Evolutionary conservation across 1,140 invertebrate genomes (phyloP).

Genomic region (Drosophila punjabiensis): DNA sequence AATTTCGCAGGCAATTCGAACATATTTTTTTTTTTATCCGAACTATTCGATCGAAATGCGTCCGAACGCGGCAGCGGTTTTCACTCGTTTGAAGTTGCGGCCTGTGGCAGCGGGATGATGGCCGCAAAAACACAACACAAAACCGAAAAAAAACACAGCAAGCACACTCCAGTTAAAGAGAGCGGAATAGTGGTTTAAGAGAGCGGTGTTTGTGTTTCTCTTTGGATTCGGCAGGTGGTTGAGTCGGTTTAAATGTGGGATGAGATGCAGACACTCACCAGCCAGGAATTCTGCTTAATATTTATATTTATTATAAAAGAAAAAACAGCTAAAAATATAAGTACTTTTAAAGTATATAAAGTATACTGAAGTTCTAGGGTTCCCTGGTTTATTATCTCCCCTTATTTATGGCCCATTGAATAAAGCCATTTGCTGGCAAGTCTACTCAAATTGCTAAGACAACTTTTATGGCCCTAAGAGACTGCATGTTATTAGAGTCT

Average conservation of each 20-base stretch:
- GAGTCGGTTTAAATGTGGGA: constrained; percentile 1
- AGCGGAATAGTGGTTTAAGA: background rate
- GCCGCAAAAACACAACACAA: constrained; percentile 27
- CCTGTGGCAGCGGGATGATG: constrained; percentile 3
- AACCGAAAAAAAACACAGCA: constrained; percentile 1
- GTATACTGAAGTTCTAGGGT: background rate
- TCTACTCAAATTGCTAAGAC: background rate
- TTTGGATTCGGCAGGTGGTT: background rate
- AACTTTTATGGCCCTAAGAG: constrained; percentile 13
- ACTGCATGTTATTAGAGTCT: background rate
- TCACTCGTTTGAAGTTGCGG: constrained; percentile 70
- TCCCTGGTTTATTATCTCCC: constrained; percentile 8
- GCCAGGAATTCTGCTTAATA: constrained; percentile 20
- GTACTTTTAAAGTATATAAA: background rate
- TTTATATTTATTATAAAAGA: background rate
- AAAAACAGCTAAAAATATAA: background rate
- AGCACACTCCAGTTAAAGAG: constrained; percentile 7
- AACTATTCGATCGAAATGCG: constrained; percentile 34
- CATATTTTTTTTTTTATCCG: constrained; percentile 18
- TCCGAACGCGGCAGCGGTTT: constrained; percentile 75
- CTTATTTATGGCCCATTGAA: constrained; percentile 34
- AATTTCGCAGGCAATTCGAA: constrained; percentile 36
- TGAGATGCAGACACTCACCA: constrained; percentile 16
- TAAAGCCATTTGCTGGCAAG: constrained; percentile 19
- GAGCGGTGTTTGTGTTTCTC: background rate